phyloP scores from a whole-genome alignment of 2,888 invertebrate species.

The Slavum lentiscoides region DNA sequence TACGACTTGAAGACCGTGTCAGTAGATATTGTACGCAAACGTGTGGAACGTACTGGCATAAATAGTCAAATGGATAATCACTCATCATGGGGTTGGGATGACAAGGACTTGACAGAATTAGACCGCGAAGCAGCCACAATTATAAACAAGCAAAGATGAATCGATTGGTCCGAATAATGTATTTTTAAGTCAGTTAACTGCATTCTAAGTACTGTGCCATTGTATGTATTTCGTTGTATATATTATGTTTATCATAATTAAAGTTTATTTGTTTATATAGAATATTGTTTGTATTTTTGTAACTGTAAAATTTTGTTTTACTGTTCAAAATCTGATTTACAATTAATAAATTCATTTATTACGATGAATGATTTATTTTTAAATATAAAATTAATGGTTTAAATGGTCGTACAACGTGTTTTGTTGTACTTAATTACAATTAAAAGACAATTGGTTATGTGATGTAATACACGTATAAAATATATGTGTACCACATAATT shows the following conservation, averaged over 20 bases:
- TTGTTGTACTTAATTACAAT: neutral
- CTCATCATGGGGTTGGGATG: slow-evolving; percentile 79
- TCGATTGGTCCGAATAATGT: neutral
- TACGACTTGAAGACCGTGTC: slow-evolving; percentile 75
- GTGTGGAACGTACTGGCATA: slow-evolving; percentile 66
- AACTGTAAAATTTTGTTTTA: neutral
- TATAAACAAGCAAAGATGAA: slow-evolving; percentile 54
- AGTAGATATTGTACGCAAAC: slow-evolving; percentile 62
- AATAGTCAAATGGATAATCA: slow-evolving; percentile 65
- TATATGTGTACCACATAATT: no score
- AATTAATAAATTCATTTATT: neutral
- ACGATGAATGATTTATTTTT: neutral
- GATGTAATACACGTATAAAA: no score
- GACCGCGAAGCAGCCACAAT: slow-evolving; percentile 56
- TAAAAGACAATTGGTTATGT: neutral
- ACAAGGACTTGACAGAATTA: slow-evolving; percentile 64
- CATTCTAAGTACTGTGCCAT: slow-evolving; percentile 1
- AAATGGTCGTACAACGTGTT: neutral
- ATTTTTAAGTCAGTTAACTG: neutral
- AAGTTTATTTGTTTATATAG: slow-evolving; percentile 39
- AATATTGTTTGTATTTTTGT: neutral
- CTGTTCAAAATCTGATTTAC: neutral
- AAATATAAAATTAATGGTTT: neutral
- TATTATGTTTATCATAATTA: slow-evolving; percentile 33
- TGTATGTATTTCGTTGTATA: slow-evolving; percentile 37